Conservation (phyloP, 2,113 vertebrate genomes). For the Cercopithecus mona region DNA sequence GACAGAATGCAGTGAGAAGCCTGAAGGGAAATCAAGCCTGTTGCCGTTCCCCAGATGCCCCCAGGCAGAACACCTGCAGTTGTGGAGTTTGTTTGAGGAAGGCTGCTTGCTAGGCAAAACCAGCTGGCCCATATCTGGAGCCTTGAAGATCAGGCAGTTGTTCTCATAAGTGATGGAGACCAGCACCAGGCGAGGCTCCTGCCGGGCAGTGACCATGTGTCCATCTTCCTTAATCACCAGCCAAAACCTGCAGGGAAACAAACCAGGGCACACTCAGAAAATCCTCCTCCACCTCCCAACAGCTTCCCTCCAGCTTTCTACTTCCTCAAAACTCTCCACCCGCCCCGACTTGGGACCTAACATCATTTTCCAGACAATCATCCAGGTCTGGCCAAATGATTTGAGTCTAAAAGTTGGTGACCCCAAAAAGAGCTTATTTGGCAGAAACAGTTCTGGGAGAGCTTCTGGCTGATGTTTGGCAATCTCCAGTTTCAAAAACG, state of each 20-base stretch:
- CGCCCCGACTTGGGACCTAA: rapidly evolving
- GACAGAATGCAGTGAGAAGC: not conserved
- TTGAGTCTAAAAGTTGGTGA: not conserved
- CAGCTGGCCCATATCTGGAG: slow-evolving; percentile 87
- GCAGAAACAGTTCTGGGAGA: not conserved
- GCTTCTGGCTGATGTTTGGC: not conserved
- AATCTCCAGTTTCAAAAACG: not conserved
- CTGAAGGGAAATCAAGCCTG: rapidly evolving
- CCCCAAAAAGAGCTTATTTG: not conserved
- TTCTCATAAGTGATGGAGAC: slow-evolving; percentile 83
- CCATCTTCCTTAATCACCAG: slow-evolving; percentile 91
- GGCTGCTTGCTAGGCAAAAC: slow-evolving; percentile 83
- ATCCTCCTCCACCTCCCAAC: not conserved
- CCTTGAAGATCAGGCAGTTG: slow-evolving; percentile 82
- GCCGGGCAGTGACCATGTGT: slow-evolving; percentile 92
- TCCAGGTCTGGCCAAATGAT: not conserved
- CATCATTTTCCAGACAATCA: not conserved
- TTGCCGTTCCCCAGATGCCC: rapidly evolving
- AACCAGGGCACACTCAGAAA: not conserved
- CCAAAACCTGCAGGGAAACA: slow-evolving; percentile 88
- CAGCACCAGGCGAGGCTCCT: slow-evolving; percentile 92
- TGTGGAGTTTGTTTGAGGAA: slow-evolving; percentile 73
- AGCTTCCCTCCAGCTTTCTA: not conserved
- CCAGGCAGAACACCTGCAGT: slow-evolving; percentile 83
- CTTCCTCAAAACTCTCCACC: not conserved